These are phyloP conservation scores for Argopecten irradians DNA, from an alignment of 1,140 invertebrate species.

Conservation along the genomic window DNA sequence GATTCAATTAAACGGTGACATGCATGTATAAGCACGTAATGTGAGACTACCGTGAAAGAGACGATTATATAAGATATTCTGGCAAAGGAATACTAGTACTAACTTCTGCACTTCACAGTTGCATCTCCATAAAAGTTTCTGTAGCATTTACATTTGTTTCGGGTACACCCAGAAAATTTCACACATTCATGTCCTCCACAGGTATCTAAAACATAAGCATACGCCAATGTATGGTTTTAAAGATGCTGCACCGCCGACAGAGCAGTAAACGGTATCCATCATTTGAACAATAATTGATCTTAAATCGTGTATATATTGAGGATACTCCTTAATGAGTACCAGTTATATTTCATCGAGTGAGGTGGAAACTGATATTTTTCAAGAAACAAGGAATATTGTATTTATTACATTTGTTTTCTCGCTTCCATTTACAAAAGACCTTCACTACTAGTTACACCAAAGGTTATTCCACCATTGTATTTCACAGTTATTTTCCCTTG, in stretches of 20 bases:
- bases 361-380: too few species aligned
- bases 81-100: not conserved
- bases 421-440: too few species aligned
- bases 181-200: slow-evolving; percentile 37
- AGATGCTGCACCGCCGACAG: too few species aligned
- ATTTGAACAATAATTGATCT: too few species aligned
- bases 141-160: slow-evolving; percentile 35
- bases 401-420: too few species aligned
- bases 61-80: not conserved
- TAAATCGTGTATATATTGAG: not conserved
- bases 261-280: not conserved
- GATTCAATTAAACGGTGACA: too few species aligned
- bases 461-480: too few species aligned
- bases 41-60: not conserved
- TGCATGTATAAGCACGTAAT: too few species aligned
- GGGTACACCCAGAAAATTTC: slow-evolving; percentile 25
- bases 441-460: not conserved
- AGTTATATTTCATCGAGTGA: too few species aligned
- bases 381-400: too few species aligned
- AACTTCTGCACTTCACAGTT: slow-evolving; percentile 9
- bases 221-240: too few species aligned
- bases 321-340: not conserved
- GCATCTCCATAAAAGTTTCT: slow-evolving; percentile 36
- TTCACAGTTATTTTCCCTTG: too few species aligned
- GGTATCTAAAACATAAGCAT: slow-evolving; percentile 37